A percentile compares a stretch with the other conserved stretches of the same genome.
Conservation (phyloP, 2,113 vertebrate genomes). For the Geococcyx californianus region DNA sequence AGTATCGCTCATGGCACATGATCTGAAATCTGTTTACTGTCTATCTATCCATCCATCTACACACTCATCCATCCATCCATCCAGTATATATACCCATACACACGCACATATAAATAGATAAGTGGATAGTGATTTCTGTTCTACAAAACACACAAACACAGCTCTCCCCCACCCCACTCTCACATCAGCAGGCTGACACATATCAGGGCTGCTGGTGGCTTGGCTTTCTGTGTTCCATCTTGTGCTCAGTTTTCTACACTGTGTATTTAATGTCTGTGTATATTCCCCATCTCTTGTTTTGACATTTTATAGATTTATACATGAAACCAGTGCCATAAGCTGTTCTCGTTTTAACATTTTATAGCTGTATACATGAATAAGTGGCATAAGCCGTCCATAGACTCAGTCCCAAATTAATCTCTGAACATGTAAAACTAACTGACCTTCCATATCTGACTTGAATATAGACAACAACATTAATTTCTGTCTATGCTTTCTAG, state of each 20-base stretch:
- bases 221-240: background rate
- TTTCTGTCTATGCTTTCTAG: background rate
- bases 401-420: background rate
- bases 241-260: background rate
- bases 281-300: no score
- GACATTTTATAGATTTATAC: background rate
- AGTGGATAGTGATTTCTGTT: background rate
- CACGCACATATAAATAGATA: background rate
- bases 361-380: background rate
- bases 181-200: background rate
- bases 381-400: background rate
- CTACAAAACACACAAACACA: background rate
- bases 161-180: no score
- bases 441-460: background rate
- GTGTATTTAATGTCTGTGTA: background rate
- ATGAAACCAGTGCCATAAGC: background rate
- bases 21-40: background rate
- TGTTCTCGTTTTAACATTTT: background rate
- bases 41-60: background rate
- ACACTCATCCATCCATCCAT: background rate
- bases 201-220: background rate
- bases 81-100: no score
- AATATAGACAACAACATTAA: rapidly evolving
- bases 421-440: background rate
- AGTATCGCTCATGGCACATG: background rate